Evolutionary conservation across 2,888 invertebrate genomes (phyloP).

Genomic region (Willowsia nigromaculata): DNA sequence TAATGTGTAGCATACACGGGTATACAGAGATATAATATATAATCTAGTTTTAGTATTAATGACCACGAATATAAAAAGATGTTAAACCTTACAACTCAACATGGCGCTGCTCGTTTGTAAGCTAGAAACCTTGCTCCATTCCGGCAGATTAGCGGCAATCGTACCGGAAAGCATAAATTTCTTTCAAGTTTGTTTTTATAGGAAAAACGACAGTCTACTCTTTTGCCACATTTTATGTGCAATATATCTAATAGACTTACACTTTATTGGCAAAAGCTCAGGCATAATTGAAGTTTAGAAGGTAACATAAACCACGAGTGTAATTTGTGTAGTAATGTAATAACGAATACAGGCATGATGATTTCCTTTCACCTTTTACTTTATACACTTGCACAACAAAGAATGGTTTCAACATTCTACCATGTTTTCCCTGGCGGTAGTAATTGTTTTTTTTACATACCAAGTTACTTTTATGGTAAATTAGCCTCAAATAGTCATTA

Average conservation of each 20-base stretch:
- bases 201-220: constrained; percentile 46
- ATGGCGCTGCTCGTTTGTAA: constrained; percentile 1
- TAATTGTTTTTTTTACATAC: not conserved
- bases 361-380: not conserved
- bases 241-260: constrained; percentile 15
- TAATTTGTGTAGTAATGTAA: not conserved
- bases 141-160: constrained; percentile 59
- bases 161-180: constrained; percentile 67
- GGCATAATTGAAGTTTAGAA: not conserved
- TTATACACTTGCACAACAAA: not conserved
- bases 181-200: constrained; percentile 59
- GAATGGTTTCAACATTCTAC: not conserved
- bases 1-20: not conserved
- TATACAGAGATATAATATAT: no score
- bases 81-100: no score
- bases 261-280: constrained; percentile 42
- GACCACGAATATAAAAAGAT: no score
- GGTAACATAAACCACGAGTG: not conserved
- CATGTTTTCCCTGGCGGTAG: not conserved
- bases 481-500: not conserved
- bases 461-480: not conserved
- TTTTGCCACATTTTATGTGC: constrained; percentile 26
- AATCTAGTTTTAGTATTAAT: no score
- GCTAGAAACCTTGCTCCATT: constrained; percentile 34
- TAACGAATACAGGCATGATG: not conserved